Conservation (phyloP, 2,113 vertebrate species). For the Raphicerus campestris region DNA sequence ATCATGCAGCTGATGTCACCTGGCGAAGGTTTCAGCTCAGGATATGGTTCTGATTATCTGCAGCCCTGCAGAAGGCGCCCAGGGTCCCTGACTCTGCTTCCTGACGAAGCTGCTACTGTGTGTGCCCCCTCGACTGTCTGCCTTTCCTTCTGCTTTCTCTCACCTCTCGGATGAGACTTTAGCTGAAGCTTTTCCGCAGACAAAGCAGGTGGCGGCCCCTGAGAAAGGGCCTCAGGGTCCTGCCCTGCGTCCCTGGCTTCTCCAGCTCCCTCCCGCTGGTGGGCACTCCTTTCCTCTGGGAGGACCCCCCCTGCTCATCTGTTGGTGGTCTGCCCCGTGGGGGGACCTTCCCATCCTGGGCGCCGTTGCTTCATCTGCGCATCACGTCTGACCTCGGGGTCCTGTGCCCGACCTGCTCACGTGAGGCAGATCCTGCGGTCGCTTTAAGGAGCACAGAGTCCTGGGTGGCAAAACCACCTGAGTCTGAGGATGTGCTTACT, state of each 20-base stretch:
- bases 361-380: rapidly evolving
- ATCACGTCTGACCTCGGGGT: no score
- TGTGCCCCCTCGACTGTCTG: rapidly evolving
- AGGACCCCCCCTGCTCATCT: rapidly evolving
- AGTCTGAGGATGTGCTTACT: not conserved
- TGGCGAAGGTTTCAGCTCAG: not conserved
- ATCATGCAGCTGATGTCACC: rapidly evolving
- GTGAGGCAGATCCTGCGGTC: no score
- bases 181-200: not conserved
- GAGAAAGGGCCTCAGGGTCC: not conserved
- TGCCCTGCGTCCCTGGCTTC: not conserved
- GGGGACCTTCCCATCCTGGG: not conserved
- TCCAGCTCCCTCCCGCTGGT: not conserved
- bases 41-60: rapidly evolving
- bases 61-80: not conserved
- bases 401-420: no score
- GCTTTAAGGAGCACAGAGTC: not conserved
- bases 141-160: not conserved
- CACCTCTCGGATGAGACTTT: not conserved
- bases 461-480: not conserved
- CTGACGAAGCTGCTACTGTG: rapidly evolving
- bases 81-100: not conserved
- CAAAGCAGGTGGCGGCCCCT: not conserved
- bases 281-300: no score
- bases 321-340: rapidly evolving